Evolutionary conservation across 2,888 invertebrate genomes (phyloP).

Genomic region (Alitta virens): DNA sequence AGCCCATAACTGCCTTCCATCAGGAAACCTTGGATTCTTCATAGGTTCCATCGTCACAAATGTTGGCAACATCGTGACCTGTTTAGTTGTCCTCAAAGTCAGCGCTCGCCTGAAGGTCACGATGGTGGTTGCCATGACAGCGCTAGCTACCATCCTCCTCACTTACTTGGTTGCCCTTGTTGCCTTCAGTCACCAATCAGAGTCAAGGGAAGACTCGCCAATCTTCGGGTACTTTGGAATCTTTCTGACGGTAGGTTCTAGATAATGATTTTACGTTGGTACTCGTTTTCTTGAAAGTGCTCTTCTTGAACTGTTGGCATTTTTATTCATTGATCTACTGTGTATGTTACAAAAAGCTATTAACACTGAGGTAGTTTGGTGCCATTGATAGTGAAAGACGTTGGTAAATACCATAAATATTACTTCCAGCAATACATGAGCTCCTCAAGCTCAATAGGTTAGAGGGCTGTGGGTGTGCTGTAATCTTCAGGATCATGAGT

Average conservation of each 20-base stretch:
- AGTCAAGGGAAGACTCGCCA: constrained; percentile 21
- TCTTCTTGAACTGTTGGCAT: too few species aligned
- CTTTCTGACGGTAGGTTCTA: constrained; percentile 22
- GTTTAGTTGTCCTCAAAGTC: constrained; percentile 13
- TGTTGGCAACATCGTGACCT: constrained; percentile 14
- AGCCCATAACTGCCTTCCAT: constrained; percentile 23
- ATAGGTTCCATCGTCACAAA: constrained; percentile 20
- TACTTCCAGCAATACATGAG: too few species aligned
- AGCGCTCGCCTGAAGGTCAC: constrained; percentile 18
- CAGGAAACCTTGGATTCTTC: constrained; percentile 21
- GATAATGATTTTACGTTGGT: too few species aligned
- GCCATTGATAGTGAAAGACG: too few species aligned
- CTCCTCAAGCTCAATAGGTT: too few species aligned
- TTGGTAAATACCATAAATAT: too few species aligned
- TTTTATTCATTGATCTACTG: too few species aligned
- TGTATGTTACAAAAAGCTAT: too few species aligned
- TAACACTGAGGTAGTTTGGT: too few species aligned
- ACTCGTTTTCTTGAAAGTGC: too few species aligned
- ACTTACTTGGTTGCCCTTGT: constrained; percentile 29
- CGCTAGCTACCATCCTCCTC: constrained; percentile 27
- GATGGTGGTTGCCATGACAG: constrained; percentile 25
- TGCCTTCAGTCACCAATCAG: constrained; percentile 23
- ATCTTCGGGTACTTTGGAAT: constrained; percentile 25
- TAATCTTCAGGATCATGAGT: too few species aligned
- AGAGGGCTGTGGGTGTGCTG: too few species aligned